phyloP scores from a whole-genome alignment of 2,888 invertebrate species.

The Chloroclysta siterata region DNA sequence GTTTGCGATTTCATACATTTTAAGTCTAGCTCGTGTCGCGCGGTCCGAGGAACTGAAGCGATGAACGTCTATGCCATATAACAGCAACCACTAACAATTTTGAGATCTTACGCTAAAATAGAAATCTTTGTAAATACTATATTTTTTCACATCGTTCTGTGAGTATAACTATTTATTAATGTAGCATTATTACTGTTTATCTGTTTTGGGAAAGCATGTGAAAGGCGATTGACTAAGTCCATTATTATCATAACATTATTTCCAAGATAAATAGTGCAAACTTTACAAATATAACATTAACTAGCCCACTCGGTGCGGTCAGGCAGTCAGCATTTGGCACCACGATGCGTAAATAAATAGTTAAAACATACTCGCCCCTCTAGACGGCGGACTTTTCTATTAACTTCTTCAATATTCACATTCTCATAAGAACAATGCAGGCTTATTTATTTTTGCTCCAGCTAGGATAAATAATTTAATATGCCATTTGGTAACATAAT shows the following conservation, averaged over 20 bases:
- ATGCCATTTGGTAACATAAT: slow-evolving; percentile 59
- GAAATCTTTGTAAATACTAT: slow-evolving; percentile 34
- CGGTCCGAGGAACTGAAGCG: slow-evolving; percentile 17
- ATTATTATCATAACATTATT: slow-evolving; percentile 14
- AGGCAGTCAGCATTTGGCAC: slow-evolving; percentile 23
- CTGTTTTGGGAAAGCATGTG: slow-evolving; percentile 1
- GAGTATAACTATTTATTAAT: slow-evolving; percentile 1
- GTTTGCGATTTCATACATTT: background rate
- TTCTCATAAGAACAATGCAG: slow-evolving; percentile 23
- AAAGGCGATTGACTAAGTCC: slow-evolving; percentile 4
- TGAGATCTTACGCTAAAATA: slow-evolving; percentile 32
- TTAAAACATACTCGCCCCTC: slow-evolving; percentile 18
- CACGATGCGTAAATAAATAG: slow-evolving; percentile 10
- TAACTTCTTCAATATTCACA: slow-evolving; percentile 8
- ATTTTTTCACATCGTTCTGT: slow-evolving; percentile 14
- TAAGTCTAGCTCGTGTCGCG: slow-evolving; percentile 2
- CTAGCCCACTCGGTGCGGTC: background rate
- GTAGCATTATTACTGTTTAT: slow-evolving; percentile 10
- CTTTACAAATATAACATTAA: slow-evolving; percentile 10
- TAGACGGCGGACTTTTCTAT: background rate
- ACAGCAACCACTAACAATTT: slow-evolving; percentile 17
- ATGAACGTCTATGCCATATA: slow-evolving; percentile 26
- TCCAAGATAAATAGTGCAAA: slow-evolving; percentile 4
- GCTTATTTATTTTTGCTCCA: slow-evolving; percentile 9
- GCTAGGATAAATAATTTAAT: slow-evolving; percentile 33